Conservation (phyloP, 2,113 vertebrate genomes). For the Sturnus vulgaris region DNA sequence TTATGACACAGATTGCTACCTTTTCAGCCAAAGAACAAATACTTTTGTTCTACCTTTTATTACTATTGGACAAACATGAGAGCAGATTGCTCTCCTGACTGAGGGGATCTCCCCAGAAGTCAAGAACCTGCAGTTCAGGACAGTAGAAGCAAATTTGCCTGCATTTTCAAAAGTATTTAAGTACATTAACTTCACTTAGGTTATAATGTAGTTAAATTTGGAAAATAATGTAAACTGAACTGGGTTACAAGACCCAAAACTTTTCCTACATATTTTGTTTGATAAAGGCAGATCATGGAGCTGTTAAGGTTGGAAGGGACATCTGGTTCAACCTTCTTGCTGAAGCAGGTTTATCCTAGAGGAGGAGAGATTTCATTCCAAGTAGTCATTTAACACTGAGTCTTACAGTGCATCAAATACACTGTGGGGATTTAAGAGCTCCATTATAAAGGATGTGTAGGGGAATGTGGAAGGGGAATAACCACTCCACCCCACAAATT, state of each 20-base stretch:
- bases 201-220: background rate
- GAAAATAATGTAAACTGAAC: background rate
- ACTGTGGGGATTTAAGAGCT: background rate
- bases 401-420: background rate
- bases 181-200: background rate
- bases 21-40: background rate
- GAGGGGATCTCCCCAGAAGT: background rate
- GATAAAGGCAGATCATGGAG: background rate
- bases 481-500: background rate
- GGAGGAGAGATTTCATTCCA: background rate
- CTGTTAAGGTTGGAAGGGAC: background rate
- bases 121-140: background rate
- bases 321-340: background rate
- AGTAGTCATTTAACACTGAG: background rate
- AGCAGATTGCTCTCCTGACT: background rate
- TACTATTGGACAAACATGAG: background rate
- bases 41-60: background rate
- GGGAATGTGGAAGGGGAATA: background rate
- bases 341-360: background rate
- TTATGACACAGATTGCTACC: background rate
- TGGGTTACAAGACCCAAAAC: background rate
- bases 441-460: accelerated
- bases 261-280: background rate
- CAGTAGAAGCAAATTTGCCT: background rate
- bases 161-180: background rate